Base-by-base conservation (phyloP, 1,140 invertebrate species). In the Intoshia linei region DNA sequence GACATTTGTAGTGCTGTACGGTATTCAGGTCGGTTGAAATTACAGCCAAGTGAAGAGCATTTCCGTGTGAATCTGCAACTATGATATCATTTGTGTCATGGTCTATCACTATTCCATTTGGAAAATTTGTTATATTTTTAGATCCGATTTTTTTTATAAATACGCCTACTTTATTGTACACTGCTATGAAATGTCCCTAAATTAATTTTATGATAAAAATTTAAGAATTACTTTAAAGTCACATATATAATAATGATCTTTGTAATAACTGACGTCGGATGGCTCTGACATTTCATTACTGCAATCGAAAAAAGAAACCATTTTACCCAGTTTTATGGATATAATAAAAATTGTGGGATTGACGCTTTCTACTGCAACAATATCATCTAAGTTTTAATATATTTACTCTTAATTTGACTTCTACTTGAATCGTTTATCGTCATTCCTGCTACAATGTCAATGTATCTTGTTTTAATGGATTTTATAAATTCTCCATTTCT, bases 71-170 rank as follows among this genome's bases (percentile, higher is more conserved):
- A 58, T 92, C 81, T 14, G 81, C 81, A 48, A 92, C 77, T 35
- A 90, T 66, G 38, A 92, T 73, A 59, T 90, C 78, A 29, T 81
- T 81, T 41, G 74, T 74, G 59, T 83, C 77, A n/a, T n/a, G n/a
- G 31, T 76, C 81, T 49, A 92, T 78, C 57, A 90, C 81, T 47
- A 92, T 90, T 39, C 83, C 83, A 57, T 87, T 90, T 7, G 81
- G 81, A 57, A 78, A 92, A 55, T 81, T 84, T 44, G 79, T 90
- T 44, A 87, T 69, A 52, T 72, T 77, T 57, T 87, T 77, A 59
- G 72, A 74, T 36, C 79, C 81, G 60, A 90, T 84, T 43, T 77
- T 71, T 43, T 78, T 69, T 40, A 83, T 55, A 56, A 77, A 87
- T 27, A 68, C 67, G 40, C 81, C 81, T 37, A 76, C 72, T 50